Evolutionary conservation across 2,888 invertebrate species (phyloP).

Genomic region (Helobdella robusta): DNA sequence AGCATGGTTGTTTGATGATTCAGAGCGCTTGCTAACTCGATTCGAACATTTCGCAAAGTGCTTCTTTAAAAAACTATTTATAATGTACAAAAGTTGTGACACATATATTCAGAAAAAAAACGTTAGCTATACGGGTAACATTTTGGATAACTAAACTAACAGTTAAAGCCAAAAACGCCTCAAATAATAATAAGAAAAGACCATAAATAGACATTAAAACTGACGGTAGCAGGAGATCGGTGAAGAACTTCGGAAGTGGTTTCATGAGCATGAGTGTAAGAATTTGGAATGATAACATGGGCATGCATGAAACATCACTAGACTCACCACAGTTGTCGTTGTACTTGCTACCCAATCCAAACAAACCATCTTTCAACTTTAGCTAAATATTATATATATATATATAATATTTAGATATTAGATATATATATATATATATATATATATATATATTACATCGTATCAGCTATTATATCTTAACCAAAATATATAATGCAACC

Average conservation of each 20-base stretch:
- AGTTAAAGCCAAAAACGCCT: no score
- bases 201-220: conserved; percentile 34
- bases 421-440: no score
- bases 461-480: no score
- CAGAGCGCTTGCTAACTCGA: background rate
- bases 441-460: no score
- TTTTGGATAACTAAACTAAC: no score
- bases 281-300: conserved; percentile 51
- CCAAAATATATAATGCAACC: no score
- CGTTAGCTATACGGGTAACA: no score
- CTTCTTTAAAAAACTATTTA: background rate
- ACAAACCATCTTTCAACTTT: conserved; percentile 38
- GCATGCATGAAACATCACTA: conserved; percentile 47
- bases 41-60: background rate
- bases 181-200: background rate
- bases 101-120: no score
- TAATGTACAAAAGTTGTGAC: no score
- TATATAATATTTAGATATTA: no score
- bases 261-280: conserved; percentile 51
- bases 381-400: background rate
- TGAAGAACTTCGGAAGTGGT: conserved; percentile 51
- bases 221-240: conserved; percentile 51
- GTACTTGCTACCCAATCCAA: conserved; percentile 46
- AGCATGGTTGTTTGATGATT: background rate
- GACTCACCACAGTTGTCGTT: conserved; percentile 45